Percentiles rank a stretch among this genome's conserved stretches.
Evolutionary conservation across 2,888 invertebrate species (phyloP).

Genomic region (Syrista parreyssii): DNA sequence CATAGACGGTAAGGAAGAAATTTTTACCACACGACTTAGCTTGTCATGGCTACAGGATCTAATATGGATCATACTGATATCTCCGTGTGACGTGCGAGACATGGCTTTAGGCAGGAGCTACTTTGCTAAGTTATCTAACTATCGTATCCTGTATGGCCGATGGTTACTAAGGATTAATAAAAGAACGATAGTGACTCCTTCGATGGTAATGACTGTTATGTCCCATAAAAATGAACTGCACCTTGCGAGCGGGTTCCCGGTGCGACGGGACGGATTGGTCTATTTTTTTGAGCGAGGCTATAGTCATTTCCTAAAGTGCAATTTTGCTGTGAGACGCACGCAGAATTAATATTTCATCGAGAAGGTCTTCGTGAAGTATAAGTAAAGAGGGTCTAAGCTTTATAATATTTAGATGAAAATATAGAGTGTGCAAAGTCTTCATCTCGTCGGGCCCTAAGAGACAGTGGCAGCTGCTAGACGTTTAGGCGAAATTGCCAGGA

Average conservation of each 20-base stretch:
- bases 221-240: neutral
- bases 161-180: neutral
- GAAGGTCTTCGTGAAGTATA: slow-evolving; percentile 1
- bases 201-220: neutral
- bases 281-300: neutral
- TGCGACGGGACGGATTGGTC: neutral
- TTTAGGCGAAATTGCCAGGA: slow-evolving; percentile 47
- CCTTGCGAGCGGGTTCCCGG: neutral
- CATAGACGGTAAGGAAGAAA: neutral
- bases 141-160: neutral
- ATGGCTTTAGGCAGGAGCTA: neutral
- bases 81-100: neutral
- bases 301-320: slow-evolving; percentile 27
- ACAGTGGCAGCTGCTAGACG: slow-evolving; percentile 45
- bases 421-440: slow-evolving; percentile 19
- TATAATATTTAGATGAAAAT: slow-evolving; percentile 10
- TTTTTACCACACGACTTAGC: neutral
- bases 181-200: neutral
- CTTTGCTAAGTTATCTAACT: neutral
- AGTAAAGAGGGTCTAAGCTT: slow-evolving; percentile 3
- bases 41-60: neutral
- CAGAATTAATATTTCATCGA: slow-evolving; percentile 45
- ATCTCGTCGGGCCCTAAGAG: slow-evolving; percentile 10
- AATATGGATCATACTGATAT: neutral
- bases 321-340: neutral